Evolutionary conservation across 1,140 invertebrate species (phyloP).

Genomic region (Aricia agestis): DNA sequence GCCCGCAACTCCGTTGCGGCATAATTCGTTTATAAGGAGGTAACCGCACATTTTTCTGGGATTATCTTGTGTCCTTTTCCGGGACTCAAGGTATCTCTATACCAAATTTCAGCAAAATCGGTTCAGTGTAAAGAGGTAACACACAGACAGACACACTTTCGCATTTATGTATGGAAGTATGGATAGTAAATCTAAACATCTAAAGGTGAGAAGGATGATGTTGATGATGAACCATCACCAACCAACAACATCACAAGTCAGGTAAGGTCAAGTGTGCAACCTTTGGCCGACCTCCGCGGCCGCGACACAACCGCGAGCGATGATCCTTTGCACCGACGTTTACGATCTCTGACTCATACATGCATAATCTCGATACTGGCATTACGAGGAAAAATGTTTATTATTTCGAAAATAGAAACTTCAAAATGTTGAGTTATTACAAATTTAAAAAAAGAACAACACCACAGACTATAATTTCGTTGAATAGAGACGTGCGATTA

Average conservation of each 20-base stretch:
- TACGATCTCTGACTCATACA: background rate
- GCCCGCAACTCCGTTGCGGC: no score
- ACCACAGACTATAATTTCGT: background rate
- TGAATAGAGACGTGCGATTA: background rate
- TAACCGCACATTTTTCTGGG: no score
- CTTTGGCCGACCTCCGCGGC: conserved; percentile 1
- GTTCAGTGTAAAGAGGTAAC: no score
- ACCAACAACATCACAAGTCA: background rate
- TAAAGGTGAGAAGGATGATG: background rate
- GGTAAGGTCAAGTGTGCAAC: background rate
- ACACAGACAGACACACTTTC: no score
- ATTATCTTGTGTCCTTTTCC: no score
- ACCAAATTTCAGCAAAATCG: no score
- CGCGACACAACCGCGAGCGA: background rate
- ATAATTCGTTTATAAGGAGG: no score
- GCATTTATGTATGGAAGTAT: no score
- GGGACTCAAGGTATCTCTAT: no score
- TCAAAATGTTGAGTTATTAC: background rate
- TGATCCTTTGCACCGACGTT: background rate
- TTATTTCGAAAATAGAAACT: background rate
- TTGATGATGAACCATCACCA: background rate
- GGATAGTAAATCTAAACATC: no score
- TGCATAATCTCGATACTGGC: background rate
- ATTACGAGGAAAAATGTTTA: background rate
- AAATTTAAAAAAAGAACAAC: background rate